A percentile compares a stretch with the other conserved stretches of the same genome.
Conservation (phyloP, 2,797 vertebrate species). For the Scolopax bukidnonensis region DNA sequence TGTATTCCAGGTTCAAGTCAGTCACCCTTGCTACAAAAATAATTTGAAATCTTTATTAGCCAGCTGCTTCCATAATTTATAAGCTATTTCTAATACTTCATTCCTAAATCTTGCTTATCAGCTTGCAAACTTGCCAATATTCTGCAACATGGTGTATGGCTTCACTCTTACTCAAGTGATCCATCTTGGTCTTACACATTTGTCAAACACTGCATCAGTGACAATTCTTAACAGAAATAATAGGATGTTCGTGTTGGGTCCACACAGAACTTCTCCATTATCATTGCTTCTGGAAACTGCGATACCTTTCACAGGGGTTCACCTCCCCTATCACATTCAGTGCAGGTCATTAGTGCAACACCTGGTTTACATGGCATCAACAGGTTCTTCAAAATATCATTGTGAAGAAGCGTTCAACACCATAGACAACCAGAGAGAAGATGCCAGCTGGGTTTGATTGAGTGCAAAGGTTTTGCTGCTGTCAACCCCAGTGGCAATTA, state of each 20-base stretch:
- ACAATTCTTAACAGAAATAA: neutral
- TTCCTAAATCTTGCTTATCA: neutral
- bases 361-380: neutral
- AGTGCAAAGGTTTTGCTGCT: neutral
- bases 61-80: neutral
- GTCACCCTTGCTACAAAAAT: neutral
- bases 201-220: neutral
- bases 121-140: neutral
- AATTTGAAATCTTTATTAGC: neutral
- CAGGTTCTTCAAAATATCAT: neutral
- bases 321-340: neutral
- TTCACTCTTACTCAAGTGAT: neutral
- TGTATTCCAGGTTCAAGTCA: neutral
- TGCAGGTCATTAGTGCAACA: neutral
- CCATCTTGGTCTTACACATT: neutral
- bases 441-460: neutral
- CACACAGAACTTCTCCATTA: neutral
- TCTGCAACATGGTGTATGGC: neutral
- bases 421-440: neutral
- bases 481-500: neutral
- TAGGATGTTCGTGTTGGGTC: neutral
- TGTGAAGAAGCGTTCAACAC: neutral
- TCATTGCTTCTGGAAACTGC: neutral
- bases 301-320: neutral
- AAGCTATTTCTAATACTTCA: neutral